Evolutionary conservation across 30 jellyfish, hydroid and myxozoan species (phyloP), one percentile per base, ranked within the genome.

Genomic region (Aurelia sp.): DNA sequence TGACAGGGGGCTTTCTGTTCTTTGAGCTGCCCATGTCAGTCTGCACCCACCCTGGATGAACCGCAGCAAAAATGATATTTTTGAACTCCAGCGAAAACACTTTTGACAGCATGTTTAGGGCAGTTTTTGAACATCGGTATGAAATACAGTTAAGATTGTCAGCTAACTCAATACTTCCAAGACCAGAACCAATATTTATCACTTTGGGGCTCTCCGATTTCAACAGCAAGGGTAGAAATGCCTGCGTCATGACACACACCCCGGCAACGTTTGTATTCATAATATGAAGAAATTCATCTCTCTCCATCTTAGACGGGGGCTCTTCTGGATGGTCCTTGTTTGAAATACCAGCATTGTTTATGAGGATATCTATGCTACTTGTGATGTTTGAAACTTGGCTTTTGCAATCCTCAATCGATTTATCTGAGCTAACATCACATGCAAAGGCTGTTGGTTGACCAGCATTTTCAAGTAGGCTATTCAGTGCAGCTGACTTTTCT

Each of bases 261-360:
- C 76, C 76, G 35, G 76, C 76, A 15, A 65, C 76, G n/a, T 65
- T 65, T n/a, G 76, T 65, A 20, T 65, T 65, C 76, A 65, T 65
- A 7, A 65, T 65, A 65, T 21, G 76, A 40, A 65, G 41, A 65
- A 65, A 65, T 13, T 65, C 76, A 18, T 65, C 76, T 65, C 76
- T 65, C 76, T 65, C 12, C 13, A 65, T 65, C 55, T 65, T 65
- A 5, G 76, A 65, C 76, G 76, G 76, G 76, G 76, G 76, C 16
- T 65, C 76, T 15, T 22, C 31, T 65, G 76, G 76, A 65, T 65
- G 76, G 8, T 65, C 76, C 15, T 65, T 21, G 40, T 65, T 65
- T 5, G 76, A 65, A 16, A 65, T 65, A 15, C 48, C 76, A 65
- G 76, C 76, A 47, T 65, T 65, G 76, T 65, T 65, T 0, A 65